phyloP scores from a whole-genome alignment of 2,888 invertebrate species.

The Caenorhabditis macrosperma region DNA sequence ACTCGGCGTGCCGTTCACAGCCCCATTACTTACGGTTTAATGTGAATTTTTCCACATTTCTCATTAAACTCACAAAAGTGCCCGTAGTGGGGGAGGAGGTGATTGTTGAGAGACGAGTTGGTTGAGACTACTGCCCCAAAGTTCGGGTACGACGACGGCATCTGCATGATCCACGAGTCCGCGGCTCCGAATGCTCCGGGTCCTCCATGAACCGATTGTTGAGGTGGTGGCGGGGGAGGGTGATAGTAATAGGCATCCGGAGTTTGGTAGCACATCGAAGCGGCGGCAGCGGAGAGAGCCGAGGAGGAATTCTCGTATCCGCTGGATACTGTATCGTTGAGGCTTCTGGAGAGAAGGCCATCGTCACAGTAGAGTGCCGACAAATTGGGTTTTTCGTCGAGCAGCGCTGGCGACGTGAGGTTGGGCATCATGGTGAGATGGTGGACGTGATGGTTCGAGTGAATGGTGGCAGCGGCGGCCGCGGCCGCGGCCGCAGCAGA shows the following conservation, averaged over 20 bases:
- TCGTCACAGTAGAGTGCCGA: constrained; percentile 27
- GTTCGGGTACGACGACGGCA: constrained; percentile 37
- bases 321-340: constrained; percentile 26
- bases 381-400: constrained; percentile 34
- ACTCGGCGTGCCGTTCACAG: too few species aligned
- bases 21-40: too few species aligned
- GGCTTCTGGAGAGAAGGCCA: constrained; percentile 18
- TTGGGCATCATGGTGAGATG: constrained; percentile 36
- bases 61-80: constrained; percentile 40
- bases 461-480: constrained; percentile 27
- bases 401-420: neutral
- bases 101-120: constrained; percentile 28
- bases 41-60: too few species aligned
- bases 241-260: constrained; percentile 45
- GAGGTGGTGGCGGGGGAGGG: constrained; percentile 19
- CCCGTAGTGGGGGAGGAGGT: constrained; percentile 34
- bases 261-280: constrained; percentile 40
- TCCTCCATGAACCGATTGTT: neutral
- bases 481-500: constrained; percentile 38
- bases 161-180: constrained; percentile 53
- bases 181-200: neutral
- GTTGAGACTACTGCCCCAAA: constrained; percentile 24
- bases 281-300: constrained; percentile 32
- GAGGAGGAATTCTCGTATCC: constrained; percentile 32
- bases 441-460: constrained; percentile 29